Base-by-base conservation (phyloP, 1,140 invertebrate genomes). In the Trichonephila clavipes region DNA sequence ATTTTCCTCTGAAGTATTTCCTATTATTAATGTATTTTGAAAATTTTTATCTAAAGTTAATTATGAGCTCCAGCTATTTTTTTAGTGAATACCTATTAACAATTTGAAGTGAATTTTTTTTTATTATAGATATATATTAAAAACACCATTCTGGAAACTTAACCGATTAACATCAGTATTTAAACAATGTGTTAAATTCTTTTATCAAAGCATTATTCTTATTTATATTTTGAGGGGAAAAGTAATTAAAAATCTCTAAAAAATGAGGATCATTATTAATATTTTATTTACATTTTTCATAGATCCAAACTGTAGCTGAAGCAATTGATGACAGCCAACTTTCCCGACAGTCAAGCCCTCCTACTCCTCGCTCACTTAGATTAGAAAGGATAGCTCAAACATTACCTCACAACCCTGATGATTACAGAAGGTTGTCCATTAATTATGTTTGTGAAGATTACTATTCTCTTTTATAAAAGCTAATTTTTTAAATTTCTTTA, bases 331-430 rank as follows among this genome's bases (percentile, higher is more conserved):
- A 94, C 58, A 94, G 88, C 82, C 88, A 90, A 69, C 62, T 94
- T 18, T 64, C 86, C 3, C 61, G 93, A n/a, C 88, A 94, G 64
- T 88, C 93, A 18, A 97, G 97, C 94, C 98, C 98, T 58, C 96
- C 98, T 51, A 98, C 98, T 6, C 98, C 98, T 64, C 97, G 98
- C 90, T 98, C 98, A 34, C 96, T 99, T 94, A 97, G 98, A 66
- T 96, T 99, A 64, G 98, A 99, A 96, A 96, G 98, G 91, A 97
- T 98, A 51, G 98, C 98, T 66, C 95, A 98, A 95, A 98, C 98
- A 19, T 96, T 98, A 83, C 98, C 98, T 81, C 98, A 98, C 86
- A 98, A 98, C 96, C 97, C 98, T 95, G 98, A 99, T 95, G 97
- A 99, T 95, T 96, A 98, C 24, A 96, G 98, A 95, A 95, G 95